Base-by-base conservation (phyloP, 2,113 vertebrate species). In the Halcyon senegalensis region DNA sequence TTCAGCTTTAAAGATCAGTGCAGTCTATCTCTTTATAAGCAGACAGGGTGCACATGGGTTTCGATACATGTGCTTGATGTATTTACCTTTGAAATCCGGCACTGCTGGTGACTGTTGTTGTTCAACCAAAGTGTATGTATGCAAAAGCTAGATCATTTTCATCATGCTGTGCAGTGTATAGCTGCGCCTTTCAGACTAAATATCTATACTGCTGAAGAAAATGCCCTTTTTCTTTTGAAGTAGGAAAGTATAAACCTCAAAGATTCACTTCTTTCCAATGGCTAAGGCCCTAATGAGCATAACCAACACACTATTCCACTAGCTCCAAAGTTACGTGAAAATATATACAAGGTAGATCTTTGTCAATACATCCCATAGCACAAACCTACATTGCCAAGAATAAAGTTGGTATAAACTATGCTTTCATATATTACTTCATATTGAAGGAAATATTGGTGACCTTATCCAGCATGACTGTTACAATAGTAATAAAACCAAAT, bases 401-500 rank as follows among this genome's bases (percentile, higher is more conserved):
- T 96, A 81, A 97, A 98, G 96, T 94, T 97, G 96, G 92, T 94
- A 85, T 97, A 97, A 97, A 96, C 93, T 66, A 94, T 94, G 96
- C 96, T 94, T 64, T 97, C 96, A 96, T 96, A 98, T 94, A 96
- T 98, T 96, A 96, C 96, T 97, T 97, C 76, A 92, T 96, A 95
- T 69, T 89, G 96, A 97, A 98, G 97, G 98, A 98, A 97, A 98
- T 98, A 98, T 81, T 90, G 96, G 97, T 98, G 98, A 98, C 98
- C 98, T 98, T 98, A 98, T 98, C 97, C 95, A 97, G 94, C 30
- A 28, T 97, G 97, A 97, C 95, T 98, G 93, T 94, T 98, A 97
- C 72, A 98, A 97, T 64, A 97, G 97, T 95, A 97, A 98, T 98
- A 98, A 98, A 98, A 98, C 90, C 95, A 95, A 97, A 98, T 96